A percentile compares a stretch with the other conserved stretches of the same genome.
Evolutionary conservation across 1,140 invertebrate genomes (phyloP).

Genomic region (Drosophila novamexicana): DNA sequence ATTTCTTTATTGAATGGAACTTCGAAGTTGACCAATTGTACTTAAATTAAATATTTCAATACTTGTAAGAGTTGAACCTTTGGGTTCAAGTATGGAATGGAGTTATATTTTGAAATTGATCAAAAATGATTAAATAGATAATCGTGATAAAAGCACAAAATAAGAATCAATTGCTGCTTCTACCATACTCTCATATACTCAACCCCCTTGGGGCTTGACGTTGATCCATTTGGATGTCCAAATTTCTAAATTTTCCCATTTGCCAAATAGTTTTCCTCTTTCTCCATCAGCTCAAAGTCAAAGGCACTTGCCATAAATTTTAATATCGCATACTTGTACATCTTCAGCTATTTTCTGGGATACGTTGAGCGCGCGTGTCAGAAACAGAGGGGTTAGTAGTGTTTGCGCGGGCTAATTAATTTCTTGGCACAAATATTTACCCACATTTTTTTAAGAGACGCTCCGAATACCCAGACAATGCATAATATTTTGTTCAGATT

Average conservation of each 20-base stretch:
- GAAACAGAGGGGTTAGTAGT: not conserved
- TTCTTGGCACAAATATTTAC: constrained; percentile 67
- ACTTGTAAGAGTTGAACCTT: too few species aligned
- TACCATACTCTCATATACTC: too few species aligned
- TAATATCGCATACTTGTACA: not conserved
- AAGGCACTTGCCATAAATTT: constrained; percentile 23
- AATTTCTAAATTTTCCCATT: not conserved
- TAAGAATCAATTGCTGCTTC: too few species aligned
- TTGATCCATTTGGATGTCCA: constrained; percentile 9
- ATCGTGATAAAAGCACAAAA: too few species aligned
- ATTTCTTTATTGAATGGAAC: too few species aligned
- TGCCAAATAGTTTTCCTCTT: constrained; percentile 12
- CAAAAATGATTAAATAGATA: too few species aligned
- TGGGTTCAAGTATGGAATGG: too few species aligned
- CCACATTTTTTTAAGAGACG: constrained; percentile 22
- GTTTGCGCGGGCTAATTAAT: constrained; percentile 57
- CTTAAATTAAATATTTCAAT: too few species aligned
- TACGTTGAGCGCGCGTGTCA: constrained; percentile 1
- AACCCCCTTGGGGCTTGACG: not conserved
- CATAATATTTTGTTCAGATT: not conserved
- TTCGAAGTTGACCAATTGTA: too few species aligned
- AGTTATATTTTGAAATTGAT: too few species aligned
- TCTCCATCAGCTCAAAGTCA: constrained; percentile 2
- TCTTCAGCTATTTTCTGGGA: constrained; percentile 1
- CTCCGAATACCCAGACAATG: constrained; percentile 21